Base-by-base conservation (phyloP, 2,888 invertebrate genomes). In the Orthonychiurus folsomi region DNA sequence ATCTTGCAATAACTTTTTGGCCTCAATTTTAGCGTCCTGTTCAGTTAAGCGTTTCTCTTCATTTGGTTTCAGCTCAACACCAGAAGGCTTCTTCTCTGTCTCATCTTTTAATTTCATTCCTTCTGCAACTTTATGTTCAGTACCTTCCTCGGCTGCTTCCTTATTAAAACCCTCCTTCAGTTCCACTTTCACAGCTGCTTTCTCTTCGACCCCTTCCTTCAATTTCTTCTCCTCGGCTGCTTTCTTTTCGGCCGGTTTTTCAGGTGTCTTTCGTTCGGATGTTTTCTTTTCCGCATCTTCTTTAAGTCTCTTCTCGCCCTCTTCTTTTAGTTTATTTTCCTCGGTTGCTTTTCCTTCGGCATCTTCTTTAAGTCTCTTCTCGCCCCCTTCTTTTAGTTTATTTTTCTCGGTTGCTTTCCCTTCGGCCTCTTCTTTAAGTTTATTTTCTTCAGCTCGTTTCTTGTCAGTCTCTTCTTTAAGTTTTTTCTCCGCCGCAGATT, bases 211-310 rank as follows among this genome's bases (percentile, higher is more conserved):
- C 15, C 24, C 58, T 37, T 50, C 37, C 47, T 61, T 25, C 56
- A 23, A 37, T 2, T 63, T 63, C 50, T 61, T 37, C 26, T 57
- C 23, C 23, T 53, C 54, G 23, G 27, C 54, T 26, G 53, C 28
- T 50, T 61, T 28, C 21, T 50, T 54, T 21, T 56, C 58, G 37
- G 25, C 61, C 26, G 52, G 48, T 26, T 53, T 55, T 50, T 60
- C 50, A 2, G 50, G 37, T 12, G 26, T 37, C 3, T 27, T 27
- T 26, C 55, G 55, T 27, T 47, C 55, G n/a, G 54, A 53, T 15
- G 27, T 47, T 37, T 55, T 54, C 24, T 28, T 53, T 1, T 53
- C 48, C 1, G 50, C 56, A 3, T 56, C 57, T 50, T 56, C 64
- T 55, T 64, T 58, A 3, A 21, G 18, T 56, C 28, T 47, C 27